Percentiles rank a stretch among this genome's conserved stretches.
phyloP scores from a whole-genome alignment of 2,113 vertebrate genomes.

The Barnardius zonarius region DNA sequence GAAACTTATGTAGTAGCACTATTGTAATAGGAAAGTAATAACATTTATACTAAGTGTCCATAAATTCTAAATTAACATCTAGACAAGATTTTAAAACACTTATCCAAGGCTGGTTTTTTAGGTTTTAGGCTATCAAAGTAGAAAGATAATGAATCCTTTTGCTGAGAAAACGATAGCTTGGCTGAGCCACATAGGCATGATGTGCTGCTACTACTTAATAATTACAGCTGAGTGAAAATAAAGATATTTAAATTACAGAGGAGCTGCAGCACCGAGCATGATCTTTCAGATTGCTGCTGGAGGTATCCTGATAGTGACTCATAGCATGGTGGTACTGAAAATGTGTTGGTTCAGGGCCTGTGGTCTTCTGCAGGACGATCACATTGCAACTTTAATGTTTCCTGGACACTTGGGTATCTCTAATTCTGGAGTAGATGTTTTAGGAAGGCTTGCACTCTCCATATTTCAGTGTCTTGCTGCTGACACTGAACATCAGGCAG shows the following conservation, averaged over 20 bases:
- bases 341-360: constrained; percentile 32
- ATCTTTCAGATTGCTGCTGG: neutral
- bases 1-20: neutral
- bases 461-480: neutral
- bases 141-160: neutral
- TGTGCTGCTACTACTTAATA: neutral
- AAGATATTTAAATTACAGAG: neutral
- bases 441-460: constrained; percentile 2
- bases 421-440: constrained; percentile 25
- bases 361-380: constrained; percentile 33
- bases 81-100: neutral
- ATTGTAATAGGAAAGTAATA: neutral
- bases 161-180: neutral
- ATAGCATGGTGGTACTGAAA: neutral
- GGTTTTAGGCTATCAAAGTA: neutral
- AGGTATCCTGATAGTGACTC: constrained; percentile 22
- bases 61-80: neutral
- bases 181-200: neutral
- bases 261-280: neutral
- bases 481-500: constrained; percentile 35
- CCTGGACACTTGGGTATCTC: constrained; percentile 5
- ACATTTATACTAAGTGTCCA: neutral
- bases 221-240: neutral
- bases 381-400: constrained; percentile 1
- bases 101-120: neutral